Evolutionary conservation across 2,888 invertebrate genomes (phyloP), one percentile per base, ranked within the genome.

Genomic region (Limnephilus rhombicus): DNA sequence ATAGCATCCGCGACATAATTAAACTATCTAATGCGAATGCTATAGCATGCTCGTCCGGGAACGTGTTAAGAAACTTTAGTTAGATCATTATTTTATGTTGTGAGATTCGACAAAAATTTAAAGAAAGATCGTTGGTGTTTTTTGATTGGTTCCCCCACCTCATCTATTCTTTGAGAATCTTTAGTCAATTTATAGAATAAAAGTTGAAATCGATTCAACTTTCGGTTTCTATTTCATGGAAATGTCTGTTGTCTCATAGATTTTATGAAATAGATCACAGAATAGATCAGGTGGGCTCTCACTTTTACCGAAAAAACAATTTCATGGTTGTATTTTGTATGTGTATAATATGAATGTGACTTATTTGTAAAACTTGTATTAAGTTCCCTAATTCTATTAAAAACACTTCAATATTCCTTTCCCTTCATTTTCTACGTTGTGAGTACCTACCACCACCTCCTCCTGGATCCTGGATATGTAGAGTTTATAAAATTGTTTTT

Each of bases 401-500:
- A 85, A 68, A 68, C n/a, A 29, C 49, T 68, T 31, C 29, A 29
- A 31, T 53, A 53, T 88, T 88, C 88, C 34, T 49, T 88, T 68
- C 49, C n/a, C 31, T 87, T n/a, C 53, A 11, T 88, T 88, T 53
- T 88, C 49, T 31, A 88, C 18, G 15, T 88, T 88, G n/a, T 88
- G 53, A 80, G 89, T 81, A 81, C 45, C 80, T 49, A 49, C 49
- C 49, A 49, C 49, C 45, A 45, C 45, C 41, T 41, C 7, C 9
- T 41, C 41, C 49, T 49, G 49, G 49, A 49, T 81, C 29, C 53
- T 29, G 82, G 89, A 89, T 81, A 89, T 80, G 89, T 89, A 89
- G 80, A 45, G 89, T 89, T 89, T 89, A 80, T 34, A 86, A 86
- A 89, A 80, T 80, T 80, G n/a, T 15, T 80, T 24, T 89, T 89